phyloP scores from a whole-genome alignment of 2,888 invertebrate genomes.

The Latrodectus hesperus region DNA sequence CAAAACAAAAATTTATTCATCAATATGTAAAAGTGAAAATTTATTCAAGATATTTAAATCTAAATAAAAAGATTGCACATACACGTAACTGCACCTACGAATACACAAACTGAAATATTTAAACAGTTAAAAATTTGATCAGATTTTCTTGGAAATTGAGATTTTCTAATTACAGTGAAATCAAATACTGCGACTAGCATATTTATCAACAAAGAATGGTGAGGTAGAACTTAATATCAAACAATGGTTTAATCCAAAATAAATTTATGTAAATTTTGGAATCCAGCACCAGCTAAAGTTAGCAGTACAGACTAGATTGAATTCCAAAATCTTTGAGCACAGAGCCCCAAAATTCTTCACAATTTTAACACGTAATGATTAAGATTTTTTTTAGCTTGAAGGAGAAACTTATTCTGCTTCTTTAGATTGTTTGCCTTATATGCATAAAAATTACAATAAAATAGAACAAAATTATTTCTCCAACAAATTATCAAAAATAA shows the following conservation, averaged over 20 bases:
- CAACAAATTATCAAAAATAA: slow-evolving; percentile 83
- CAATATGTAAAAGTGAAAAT: neutral
- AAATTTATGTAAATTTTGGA: slow-evolving; percentile 4
- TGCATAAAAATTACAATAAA: slow-evolving; percentile 38
- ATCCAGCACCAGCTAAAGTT: slow-evolving; percentile 5
- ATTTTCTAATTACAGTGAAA: neutral
- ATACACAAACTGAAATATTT: too few relatives aligned
- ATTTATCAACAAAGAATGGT: slow-evolving; percentile 6
- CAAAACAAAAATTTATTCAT: slow-evolving; percentile 1
- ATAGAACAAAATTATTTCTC: slow-evolving; percentile 73
- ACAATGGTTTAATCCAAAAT: neutral
- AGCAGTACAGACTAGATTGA: slow-evolving; percentile 10
- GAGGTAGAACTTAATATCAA: slow-evolving; percentile 13
- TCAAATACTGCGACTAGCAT: slow-evolving; percentile 20
- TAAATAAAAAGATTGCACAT: too few relatives aligned
- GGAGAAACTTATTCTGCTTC: slow-evolving; percentile 49
- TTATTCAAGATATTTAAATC: too few relatives aligned
- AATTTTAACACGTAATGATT: neutral
- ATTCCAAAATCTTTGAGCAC: slow-evolving; percentile 1
- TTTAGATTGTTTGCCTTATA: slow-evolving; percentile 7
- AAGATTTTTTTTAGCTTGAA: slow-evolving; percentile 27
- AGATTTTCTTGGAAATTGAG: too few relatives aligned
- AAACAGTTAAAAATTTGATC: too few relatives aligned
- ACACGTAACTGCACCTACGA: too few relatives aligned
- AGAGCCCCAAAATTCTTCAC: neutral